These are phyloP conservation scores for Miniopterus natalensis DNA, from an alignment of 2,113 vertebrate species.

Conservation along the genomic window DNA sequence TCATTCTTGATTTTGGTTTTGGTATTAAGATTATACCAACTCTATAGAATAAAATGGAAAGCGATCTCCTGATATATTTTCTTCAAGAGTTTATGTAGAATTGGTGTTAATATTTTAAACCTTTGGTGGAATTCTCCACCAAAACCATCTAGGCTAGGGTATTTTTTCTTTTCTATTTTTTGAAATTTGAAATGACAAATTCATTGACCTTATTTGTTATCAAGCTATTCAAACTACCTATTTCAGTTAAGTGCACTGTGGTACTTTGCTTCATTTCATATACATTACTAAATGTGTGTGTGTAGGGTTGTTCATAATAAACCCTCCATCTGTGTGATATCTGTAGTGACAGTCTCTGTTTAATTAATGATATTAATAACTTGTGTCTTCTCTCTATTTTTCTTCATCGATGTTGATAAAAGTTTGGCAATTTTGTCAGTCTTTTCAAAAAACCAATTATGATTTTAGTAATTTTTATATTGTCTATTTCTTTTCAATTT, in stretches of 20 bases:
- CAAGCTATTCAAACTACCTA: neutral
- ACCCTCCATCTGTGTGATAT: neutral
- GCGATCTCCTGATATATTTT: neutral
- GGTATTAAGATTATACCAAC: neutral
- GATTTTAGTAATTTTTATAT: neutral
- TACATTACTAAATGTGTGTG: neutral
- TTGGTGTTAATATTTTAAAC: neutral
- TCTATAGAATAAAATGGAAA: neutral
- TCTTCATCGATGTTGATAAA: neutral
- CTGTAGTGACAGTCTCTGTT: neutral
- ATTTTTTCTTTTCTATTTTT: neutral
- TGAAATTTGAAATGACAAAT: neutral
- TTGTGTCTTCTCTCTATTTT: neutral
- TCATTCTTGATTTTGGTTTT: neutral
- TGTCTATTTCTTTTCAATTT: neutral
- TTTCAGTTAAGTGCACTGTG: neutral
- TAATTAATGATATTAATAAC: neutral
- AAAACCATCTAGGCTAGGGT: neutral
- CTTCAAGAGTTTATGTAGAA: neutral
- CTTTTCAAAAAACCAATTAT: neutral
- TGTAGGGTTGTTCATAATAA: neutral
- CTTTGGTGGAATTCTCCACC: neutral
- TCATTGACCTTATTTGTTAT: neutral
- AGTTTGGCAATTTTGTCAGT: neutral
- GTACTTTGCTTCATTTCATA: neutral